phyloP scores from a whole-genome alignment of 2,888 invertebrate species.

The Corbicula japonica region DNA sequence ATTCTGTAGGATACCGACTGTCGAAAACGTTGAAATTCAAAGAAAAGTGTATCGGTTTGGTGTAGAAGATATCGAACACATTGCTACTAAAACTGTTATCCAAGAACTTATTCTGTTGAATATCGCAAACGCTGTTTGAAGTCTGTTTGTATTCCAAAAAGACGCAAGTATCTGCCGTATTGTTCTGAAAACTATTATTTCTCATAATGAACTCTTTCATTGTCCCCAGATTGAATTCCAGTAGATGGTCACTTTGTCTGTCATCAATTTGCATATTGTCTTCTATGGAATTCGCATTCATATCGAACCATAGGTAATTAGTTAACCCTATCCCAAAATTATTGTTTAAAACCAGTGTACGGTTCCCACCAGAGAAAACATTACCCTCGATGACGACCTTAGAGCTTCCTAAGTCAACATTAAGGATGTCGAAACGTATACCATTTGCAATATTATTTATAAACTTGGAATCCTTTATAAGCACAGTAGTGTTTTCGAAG shows the following conservation, averaged over 20 bases:
- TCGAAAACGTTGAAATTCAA: constrained; percentile 13
- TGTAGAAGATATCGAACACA: not conserved
- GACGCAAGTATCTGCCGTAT: not conserved
- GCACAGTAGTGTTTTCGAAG: not conserved
- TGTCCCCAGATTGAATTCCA: not conserved
- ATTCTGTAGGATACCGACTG: not conserved
- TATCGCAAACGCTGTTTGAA: not conserved
- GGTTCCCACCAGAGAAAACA: constrained; percentile 2
- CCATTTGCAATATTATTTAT: constrained; percentile 11
- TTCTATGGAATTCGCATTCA: not conserved
- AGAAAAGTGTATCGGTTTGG: not conserved
- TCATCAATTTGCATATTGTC: not conserved
- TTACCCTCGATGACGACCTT: constrained; percentile 9
- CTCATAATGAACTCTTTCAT: not conserved
- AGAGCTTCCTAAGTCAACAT: not conserved
- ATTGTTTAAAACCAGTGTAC: not conserved
- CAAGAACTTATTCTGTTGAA: not conserved
- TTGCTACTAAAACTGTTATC: not conserved
- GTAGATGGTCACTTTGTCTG: not conserved
- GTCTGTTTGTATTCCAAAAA: not conserved
- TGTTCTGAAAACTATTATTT: not conserved
- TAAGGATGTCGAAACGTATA: not conserved
- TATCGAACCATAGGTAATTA: not conserved
- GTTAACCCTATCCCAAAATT: not conserved
- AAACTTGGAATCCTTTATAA: constrained; percentile 7